These are phyloP conservation scores for Mus minutoides DNA, from an alignment of 2,797 vertebrate genomes.

Conservation along the genomic window DNA sequence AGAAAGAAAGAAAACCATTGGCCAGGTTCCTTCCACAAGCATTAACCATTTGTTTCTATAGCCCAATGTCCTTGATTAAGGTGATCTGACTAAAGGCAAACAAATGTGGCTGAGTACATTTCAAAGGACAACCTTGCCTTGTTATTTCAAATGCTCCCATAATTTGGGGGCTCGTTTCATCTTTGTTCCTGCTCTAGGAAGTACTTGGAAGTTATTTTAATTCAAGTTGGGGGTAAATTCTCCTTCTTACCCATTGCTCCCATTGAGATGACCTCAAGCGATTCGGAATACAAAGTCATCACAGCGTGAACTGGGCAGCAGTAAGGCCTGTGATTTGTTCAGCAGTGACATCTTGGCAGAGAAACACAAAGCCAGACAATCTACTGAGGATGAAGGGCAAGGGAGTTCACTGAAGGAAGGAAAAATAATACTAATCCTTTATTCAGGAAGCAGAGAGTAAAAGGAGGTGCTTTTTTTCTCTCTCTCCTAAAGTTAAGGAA, in stretches of 20 bases:
- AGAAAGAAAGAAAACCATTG: constrained; percentile 74
- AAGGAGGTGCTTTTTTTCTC: constrained; percentile 60
- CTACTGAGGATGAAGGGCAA: constrained; percentile 85
- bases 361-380: constrained; percentile 85
- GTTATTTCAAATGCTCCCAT: constrained; percentile 78
- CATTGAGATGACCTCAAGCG: constrained; percentile 81
- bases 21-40: constrained; percentile 70
- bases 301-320: constrained; percentile 83
- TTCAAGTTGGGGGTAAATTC: constrained; percentile 84
- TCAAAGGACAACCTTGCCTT: constrained; percentile 79
- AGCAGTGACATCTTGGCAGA: constrained; percentile 84
- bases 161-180: constrained; percentile 82
- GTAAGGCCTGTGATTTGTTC: constrained; percentile 83
- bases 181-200: constrained; percentile 79
- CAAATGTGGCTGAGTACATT: constrained; percentile 75
- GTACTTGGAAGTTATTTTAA: constrained; percentile 84
- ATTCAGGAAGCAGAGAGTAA: constrained; percentile 84
- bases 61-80: constrained; percentile 77
- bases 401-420: constrained; percentile 88
- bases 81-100: constrained; percentile 79
- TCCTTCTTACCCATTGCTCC: constrained; percentile 79
- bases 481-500: constrained; percentile 56
- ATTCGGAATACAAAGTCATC: constrained; percentile 83
- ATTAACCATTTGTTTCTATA: constrained; percentile 73
- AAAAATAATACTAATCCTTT: constrained; percentile 89